Base-by-base conservation (phyloP, 37 sponge, comb jelly and placozoan genomes). In the Oscarella lobularis region DNA sequence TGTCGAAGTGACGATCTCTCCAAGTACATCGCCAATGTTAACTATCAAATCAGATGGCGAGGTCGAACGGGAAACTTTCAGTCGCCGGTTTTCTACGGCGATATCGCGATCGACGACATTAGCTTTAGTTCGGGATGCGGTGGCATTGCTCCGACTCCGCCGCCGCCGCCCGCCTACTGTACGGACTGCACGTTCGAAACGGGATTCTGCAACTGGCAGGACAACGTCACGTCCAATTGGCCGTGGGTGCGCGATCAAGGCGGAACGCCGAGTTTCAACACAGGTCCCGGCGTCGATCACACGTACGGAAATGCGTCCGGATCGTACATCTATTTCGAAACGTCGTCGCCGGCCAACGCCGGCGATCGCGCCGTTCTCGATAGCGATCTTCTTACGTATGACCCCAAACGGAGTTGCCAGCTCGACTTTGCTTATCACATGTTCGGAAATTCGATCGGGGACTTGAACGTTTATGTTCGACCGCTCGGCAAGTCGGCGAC, bases 91-190 rank as follows among this genome's bases (percentile, higher is more conserved):
- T 35, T 9, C 29, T 27, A 14, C 14, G 9, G 20, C 27, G 73
- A 70, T 20, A 31, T 70, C 37, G 73, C 73, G 27, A 20, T 70
- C 14, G 73, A 70, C 73, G 73, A 70, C 37, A 70, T 70, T 29
- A 31, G 29, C 14, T 70, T 70, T 29, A 48, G 60, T 48, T 20
- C 20, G 14, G 60, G 60, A 9, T 70, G 73, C 27, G 37, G 31
- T 14, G 35, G 60, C 60, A 48, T 48, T 20, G 37, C 37, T 29
- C 73, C 73, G 37, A 70, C 73, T 35, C 73, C 9, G 27, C 31
- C 73, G 37, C 73, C 31, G 37, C 73, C 73, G 14, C 35, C 35
- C 27, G 14, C 29, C 73, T 70, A 31, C 27, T 9, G 60, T 27
- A 20, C 9, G 20, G 60, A 48, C 60, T 48, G 60, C 60, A 48